Conservation (phyloP, 2,113 vertebrate species). For the Mormyrus iriodes region DNA sequence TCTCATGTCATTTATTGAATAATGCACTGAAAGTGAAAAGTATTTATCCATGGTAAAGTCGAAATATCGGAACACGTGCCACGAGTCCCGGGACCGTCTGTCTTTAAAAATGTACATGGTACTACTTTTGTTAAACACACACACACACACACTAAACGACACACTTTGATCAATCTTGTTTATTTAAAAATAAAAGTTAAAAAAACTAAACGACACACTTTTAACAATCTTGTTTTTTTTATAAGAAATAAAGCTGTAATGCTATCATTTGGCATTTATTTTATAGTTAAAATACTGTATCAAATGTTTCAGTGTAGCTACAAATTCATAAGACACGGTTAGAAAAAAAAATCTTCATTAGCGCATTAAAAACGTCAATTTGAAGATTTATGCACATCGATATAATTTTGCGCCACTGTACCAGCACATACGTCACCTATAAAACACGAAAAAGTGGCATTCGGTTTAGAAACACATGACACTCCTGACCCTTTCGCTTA, state of each 20-base stretch:
- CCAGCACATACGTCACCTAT: background rate
- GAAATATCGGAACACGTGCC: too few relatives aligned
- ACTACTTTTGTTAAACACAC: background rate
- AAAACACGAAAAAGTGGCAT: background rate
- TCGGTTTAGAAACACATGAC: background rate
- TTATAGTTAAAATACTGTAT: background rate
- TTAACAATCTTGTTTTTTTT: background rate
- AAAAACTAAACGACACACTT: background rate
- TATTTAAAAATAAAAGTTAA: background rate
- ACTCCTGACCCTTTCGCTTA: background rate
- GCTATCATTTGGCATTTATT: background rate
- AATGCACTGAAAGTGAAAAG: too few relatives aligned
- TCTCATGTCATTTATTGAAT: too few relatives aligned
- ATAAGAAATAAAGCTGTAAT: background rate
- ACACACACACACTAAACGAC: too few relatives aligned
- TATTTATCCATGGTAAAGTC: too few relatives aligned
- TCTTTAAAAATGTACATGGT: background rate
- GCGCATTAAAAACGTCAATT: background rate
- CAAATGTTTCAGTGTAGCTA: background rate
- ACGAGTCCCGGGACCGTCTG: too few relatives aligned
- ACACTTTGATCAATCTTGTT: too few relatives aligned
- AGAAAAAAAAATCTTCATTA: background rate
- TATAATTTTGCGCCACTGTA: background rate
- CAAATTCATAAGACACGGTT: background rate
- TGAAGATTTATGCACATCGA: background rate